Conservation (phyloP, 2,888 invertebrate species). For the Lycia hirtaria region DNA sequence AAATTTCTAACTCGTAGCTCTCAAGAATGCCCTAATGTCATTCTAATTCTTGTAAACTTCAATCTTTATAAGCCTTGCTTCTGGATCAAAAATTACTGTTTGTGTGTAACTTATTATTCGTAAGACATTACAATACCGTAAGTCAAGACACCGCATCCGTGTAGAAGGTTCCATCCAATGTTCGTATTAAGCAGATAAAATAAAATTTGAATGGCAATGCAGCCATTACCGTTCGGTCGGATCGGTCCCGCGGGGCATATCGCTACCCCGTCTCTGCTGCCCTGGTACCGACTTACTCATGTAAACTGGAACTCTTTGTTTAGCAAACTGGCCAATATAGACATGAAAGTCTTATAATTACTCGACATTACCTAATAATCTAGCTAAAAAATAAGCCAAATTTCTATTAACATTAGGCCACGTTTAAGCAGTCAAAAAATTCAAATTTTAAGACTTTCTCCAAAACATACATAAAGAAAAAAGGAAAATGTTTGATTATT, state of each 20-base stretch:
- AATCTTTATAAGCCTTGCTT: too few species aligned
- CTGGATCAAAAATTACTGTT: background rate
- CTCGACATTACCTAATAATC: too few species aligned
- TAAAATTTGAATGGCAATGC: conserved; percentile 60
- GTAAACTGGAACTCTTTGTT: conserved; percentile 33
- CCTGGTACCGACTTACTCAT: conserved; percentile 20
- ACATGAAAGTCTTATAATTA: too few species aligned
- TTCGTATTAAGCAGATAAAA: conserved; percentile 56
- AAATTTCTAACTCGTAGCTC: too few species aligned
- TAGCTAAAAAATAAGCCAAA: too few species aligned
- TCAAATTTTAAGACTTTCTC: too few species aligned
- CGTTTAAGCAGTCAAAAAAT: too few species aligned
- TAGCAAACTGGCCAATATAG: conserved; percentile 7
- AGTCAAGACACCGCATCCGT: conserved; percentile 38
- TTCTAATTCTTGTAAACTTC: too few species aligned
- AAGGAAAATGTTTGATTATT: too few species aligned
- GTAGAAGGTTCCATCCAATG: conserved; percentile 42
- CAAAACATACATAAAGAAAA: too few species aligned
- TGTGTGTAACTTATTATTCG: background rate
- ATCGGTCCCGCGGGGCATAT: conserved; percentile 52
- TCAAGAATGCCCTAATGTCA: too few species aligned
- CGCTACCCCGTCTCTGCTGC: conserved; percentile 27
- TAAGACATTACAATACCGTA: conserved; percentile 31
- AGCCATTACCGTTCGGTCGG: conserved; percentile 46
- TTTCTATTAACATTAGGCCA: too few species aligned